Conservation (phyloP, 92 coral and sea anemone species). For the Desmophyllum pertusum region DNA sequence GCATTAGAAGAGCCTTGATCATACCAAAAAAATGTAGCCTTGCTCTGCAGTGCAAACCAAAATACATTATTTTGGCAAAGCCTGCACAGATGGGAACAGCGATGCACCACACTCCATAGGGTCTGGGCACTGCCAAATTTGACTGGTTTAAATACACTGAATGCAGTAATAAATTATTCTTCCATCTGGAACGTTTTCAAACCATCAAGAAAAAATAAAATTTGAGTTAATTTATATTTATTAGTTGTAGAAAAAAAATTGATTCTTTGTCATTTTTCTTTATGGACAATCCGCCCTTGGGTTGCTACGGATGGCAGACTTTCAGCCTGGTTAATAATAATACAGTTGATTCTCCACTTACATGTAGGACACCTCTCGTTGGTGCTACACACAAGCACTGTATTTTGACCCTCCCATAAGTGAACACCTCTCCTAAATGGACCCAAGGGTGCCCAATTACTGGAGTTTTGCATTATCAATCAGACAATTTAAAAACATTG, state of each 20-base stretch:
- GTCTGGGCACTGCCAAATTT: neutral
- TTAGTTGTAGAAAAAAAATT: neutral
- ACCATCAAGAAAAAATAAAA: neutral
- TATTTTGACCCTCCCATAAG: neutral
- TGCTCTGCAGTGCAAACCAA: neutral
- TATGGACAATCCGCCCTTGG: neutral
- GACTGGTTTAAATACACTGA: neutral
- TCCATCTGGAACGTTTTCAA: neutral
- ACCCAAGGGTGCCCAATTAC: too few relatives aligned
- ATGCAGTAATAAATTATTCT: neutral
- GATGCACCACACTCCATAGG: neutral
- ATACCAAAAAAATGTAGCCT: neutral
- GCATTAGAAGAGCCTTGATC: too few relatives aligned
- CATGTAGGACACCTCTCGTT: neutral
- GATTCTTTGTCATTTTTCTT: neutral
- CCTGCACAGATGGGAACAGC: neutral
- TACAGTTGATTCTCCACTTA: neutral
- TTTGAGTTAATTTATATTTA: too few relatives aligned
- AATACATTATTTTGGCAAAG: neutral
- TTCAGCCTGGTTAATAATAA: neutral
- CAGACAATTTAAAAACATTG: too few relatives aligned
- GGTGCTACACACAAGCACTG: neutral
- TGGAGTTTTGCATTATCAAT: too few relatives aligned
- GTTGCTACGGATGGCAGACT: neutral
- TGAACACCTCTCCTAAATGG: too few relatives aligned